Base-by-base conservation (phyloP, 2,888 invertebrate species). In the Aphodius granarius region DNA sequence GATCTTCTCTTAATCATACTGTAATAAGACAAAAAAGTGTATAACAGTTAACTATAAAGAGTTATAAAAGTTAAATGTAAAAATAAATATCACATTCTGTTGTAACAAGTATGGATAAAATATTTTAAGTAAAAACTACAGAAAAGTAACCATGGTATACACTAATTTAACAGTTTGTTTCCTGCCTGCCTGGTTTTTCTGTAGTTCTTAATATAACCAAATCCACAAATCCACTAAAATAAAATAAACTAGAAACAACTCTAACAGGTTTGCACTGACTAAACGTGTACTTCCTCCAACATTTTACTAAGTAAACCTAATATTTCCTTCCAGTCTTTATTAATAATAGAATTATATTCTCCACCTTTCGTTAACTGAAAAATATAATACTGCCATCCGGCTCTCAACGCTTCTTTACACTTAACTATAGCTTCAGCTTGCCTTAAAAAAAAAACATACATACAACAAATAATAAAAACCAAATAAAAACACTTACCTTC, bases 371-470 rank as follows among this genome's bases (percentile, higher is more conserved):
- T 86, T 73, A 87, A 80, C 73, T 86, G 86, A 68, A 81, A 82
- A 73, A 85, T 82, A 70, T 84, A 84, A 80, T 86, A 86, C 73
- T 83, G 79, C 43, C 84, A 83, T 22, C 80, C 81, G 3, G 80
- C 77, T 20, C 79, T 79, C 63, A 87, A 68, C 0, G 82, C 82
- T 72, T 83, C 78, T 79, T 85, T 86, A 78, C 85, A 86, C 23
- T 82, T 80, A 20, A 82, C 75, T 63, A 87, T 77, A 18, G 80
- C 64, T 2, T 87, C 82, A 0, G 89, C 90, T 85, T 90, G 88
- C 43, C 92, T 92, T 87, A 68, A 89, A 89, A 78, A 79, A 77
- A 82, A 81, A 81, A 78, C 78, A 76, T 64, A 76, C 70, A 78
- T n/a, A 75, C 23, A 13, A 66, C 23, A 75, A 62, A 19, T 5